Percentiles rank a stretch among this genome's conserved stretches.
Conservation (phyloP, 2,888 invertebrate genomes). For the Archips crataeganus region DNA sequence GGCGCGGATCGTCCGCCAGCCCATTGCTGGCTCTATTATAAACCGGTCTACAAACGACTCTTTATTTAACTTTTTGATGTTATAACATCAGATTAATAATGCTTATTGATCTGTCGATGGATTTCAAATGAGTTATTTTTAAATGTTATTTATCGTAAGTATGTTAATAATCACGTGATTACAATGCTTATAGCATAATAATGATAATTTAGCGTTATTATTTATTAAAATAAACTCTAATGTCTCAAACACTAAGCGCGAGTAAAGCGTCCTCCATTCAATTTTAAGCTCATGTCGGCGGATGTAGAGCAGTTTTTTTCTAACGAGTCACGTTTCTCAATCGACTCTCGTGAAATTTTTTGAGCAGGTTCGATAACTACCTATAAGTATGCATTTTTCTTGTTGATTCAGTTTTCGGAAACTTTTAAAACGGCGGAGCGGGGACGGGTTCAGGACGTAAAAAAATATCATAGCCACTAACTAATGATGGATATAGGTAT, state of each 20-base stretch:
- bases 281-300: too few relatives aligned
- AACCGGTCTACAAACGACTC: slow-evolving; percentile 51
- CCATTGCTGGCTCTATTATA: slow-evolving; percentile 63
- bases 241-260: too few relatives aligned
- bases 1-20: slow-evolving; percentile 52
- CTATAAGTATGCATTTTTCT: too few relatives aligned
- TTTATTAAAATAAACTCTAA: slow-evolving; percentile 11
- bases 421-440: too few relatives aligned
- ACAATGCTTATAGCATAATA: slow-evolving; percentile 19
- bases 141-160: slow-evolving; percentile 18
- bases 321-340: too few relatives aligned
- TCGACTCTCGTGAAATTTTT: too few relatives aligned
- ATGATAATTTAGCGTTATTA: slow-evolving; percentile 20
- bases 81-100: slow-evolving; percentile 31
- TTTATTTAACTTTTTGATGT: slow-evolving; percentile 34
- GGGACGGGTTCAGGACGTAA: too few relatives aligned
- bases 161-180: slow-evolving; percentile 29
- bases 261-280: too few relatives aligned
- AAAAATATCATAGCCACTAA: too few relatives aligned
- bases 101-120: slow-evolving; percentile 17
- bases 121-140: slow-evolving; percentile 28
- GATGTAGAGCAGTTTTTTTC: too few relatives aligned
- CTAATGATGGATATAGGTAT: background rate
- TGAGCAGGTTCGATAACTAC: too few relatives aligned
- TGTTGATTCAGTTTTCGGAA: too few relatives aligned